phyloP scores from a whole-genome alignment of 1,140 invertebrate genomes.

The Temnothorax curvispinosus region DNA sequence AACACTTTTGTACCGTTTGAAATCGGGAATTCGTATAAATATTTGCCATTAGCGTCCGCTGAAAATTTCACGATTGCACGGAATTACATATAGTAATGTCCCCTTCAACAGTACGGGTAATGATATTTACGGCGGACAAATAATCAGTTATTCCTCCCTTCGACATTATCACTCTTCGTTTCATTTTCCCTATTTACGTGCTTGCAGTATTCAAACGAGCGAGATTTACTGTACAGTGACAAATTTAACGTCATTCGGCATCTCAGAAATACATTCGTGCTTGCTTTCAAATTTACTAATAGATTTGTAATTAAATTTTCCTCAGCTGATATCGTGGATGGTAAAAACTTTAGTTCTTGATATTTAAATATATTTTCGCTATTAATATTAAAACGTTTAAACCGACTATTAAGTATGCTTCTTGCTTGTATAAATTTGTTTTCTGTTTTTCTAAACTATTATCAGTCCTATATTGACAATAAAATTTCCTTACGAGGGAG shows the following conservation, averaged over 20 bases:
- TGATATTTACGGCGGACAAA: constrained; percentile 50
- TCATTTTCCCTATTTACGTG: constrained; percentile 10
- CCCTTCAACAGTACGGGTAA: constrained; percentile 15
- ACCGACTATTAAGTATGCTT: background rate
- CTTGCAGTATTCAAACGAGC: constrained; percentile 25
- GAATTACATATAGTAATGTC: constrained; percentile 33
- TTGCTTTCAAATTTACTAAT: background rate
- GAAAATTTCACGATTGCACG: constrained; percentile 48
- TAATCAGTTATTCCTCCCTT: constrained; percentile 32
- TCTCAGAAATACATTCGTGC: background rate
- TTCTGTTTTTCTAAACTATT: background rate
- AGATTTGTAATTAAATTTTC: background rate
- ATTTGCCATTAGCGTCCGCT: constrained; percentile 49
- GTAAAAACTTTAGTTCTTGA: background rate
- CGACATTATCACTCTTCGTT: constrained; percentile 24
- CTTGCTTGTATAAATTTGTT: background rate
- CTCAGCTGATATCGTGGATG: background rate
- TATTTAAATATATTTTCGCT: constrained; percentile 9
- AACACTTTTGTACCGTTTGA: constrained; percentile 38
- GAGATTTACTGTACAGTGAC: background rate
- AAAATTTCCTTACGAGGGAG: background rate
- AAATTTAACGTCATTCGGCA: background rate
- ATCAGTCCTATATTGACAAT: background rate
- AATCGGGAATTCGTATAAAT: constrained; percentile 40
- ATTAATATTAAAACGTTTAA: background rate